Base-by-base conservation (phyloP, 2,113 vertebrate species). In the Scopus umbretta region DNA sequence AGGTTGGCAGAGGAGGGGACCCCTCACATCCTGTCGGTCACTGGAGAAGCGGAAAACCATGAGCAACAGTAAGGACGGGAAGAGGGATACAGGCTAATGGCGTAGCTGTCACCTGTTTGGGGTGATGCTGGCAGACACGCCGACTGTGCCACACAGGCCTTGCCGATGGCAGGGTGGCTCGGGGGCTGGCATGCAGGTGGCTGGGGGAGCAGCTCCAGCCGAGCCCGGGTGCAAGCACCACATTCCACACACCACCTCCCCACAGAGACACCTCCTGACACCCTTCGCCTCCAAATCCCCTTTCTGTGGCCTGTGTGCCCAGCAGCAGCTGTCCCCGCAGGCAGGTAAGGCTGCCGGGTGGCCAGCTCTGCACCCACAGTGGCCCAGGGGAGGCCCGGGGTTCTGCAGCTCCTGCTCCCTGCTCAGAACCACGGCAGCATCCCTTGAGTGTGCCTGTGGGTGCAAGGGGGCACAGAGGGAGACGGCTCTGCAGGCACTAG, bases 371-470 rank as follows among this genome's bases (percentile, higher is more conserved):
- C 34, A 26, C 7, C 20, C 65, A 9, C 25, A 5, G 47, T 26
- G 43, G 21, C 27, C 6, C 0, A 1, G 32, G 23, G 5, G 17
- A 21, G 29, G 5, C 5, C 7, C 0, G 3, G 23, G 21, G 27
- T 3, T 49, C 27, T 52, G 50, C 59, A 40, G 73, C 15, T 50
- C 19, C 22, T 2, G 2, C 10, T 21, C 32, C 23, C 29, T 47
- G 50, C 67, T 72, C 29, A 40, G 42, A 56, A 15, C 40, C 20
- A 36, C 30, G 21, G 67, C 50, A 58, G 43, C 42, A 21, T 14
- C 36, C 12, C 30, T 40, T 7, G 8, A 8, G 5, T 20, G 8
- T 13, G 30, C 2, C 4, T 21, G 50, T 20, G 42, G 4, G 3
- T 27, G 47, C 27, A 8, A 20, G 8, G 10, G 13, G 11, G 16